Percentiles rank a stretch among this genome's conserved stretches.
Conservation (phyloP, 2,113 vertebrate species). For the Lichenostomus cassidix region DNA sequence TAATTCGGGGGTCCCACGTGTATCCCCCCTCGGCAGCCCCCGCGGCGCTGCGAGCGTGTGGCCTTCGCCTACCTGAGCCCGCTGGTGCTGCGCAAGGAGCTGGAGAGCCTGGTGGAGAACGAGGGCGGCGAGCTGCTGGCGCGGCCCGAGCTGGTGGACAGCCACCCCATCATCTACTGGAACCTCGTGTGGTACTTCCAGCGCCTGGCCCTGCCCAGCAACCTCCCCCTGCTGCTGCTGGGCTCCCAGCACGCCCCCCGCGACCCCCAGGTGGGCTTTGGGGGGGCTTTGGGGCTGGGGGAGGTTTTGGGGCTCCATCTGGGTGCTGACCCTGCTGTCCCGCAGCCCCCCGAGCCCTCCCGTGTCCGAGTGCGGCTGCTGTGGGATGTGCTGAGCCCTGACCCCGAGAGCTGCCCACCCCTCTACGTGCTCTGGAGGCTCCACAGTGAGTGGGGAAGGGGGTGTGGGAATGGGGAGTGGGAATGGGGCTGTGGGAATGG, state of each 20-base stretch:
- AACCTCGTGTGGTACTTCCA: slow-evolving; percentile 96
- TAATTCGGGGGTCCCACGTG: not conserved
- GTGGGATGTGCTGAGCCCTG: slow-evolving; percentile 88
- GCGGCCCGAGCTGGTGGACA: slow-evolving; percentile 83
- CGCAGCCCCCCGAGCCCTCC: not conserved
- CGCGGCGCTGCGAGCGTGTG: slow-evolving; percentile 61
- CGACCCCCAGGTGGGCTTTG: slow-evolving; percentile 63
- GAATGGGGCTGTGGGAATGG: not conserved
- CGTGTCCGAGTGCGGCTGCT: slow-evolving; percentile 80
- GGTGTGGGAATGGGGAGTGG: not conserved
- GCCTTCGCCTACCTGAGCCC: slow-evolving; percentile 91
- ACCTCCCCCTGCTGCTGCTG: slow-evolving; percentile 84
- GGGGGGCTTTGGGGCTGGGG: not conserved
- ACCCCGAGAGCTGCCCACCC: slow-evolving; percentile 85
- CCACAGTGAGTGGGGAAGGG: slow-evolving; percentile 80
- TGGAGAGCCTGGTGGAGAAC: slow-evolving; percentile 92
- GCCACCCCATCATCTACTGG: slow-evolving; percentile 94
- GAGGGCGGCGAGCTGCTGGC: slow-evolving; percentile 88
- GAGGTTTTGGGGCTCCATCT: not conserved
- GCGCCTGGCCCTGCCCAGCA: slow-evolving; percentile 83
- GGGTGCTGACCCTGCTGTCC: not conserved
- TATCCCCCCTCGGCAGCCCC: not conserved
- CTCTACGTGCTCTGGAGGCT: slow-evolving; percentile 90
- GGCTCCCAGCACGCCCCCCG: slow-evolving; percentile 72
- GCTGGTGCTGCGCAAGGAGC: slow-evolving; percentile 89